phyloP scores from a whole-genome alignment of 2,888 invertebrate genomes.

The Limnephilus lunatus region DNA sequence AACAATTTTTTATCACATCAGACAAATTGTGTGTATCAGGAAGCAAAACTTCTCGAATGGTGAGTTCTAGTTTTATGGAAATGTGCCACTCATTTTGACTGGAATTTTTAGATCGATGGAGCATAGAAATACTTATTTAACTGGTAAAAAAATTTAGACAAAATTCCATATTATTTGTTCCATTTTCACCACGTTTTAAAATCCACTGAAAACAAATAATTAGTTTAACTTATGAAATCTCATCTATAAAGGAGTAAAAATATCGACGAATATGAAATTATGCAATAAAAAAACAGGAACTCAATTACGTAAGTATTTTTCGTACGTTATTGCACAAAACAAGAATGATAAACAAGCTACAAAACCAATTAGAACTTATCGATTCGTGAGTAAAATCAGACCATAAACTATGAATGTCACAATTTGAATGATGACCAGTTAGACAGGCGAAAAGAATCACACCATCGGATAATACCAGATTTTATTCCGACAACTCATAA shows the following conservation, averaged over 20 bases:
- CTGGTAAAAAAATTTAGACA: background rate
- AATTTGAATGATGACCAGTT: background rate
- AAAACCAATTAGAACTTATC: background rate
- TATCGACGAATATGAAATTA: background rate
- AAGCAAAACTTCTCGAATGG: background rate
- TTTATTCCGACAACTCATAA: background rate
- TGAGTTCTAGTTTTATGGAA: background rate
- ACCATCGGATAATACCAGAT: background rate
- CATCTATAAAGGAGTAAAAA: background rate
- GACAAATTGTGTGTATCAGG: background rate
- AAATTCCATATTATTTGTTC: background rate
- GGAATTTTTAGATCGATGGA: background rate
- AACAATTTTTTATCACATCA: background rate
- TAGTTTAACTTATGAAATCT: no score
- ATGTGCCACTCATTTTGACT: background rate
- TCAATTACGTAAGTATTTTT: background rate
- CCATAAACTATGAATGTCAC: background rate
- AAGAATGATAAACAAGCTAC: background rate
- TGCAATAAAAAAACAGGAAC: background rate
- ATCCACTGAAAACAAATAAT: no score
- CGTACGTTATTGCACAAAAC: no score
- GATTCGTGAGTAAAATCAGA: background rate
- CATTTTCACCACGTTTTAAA: no score
- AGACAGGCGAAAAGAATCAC: slow-evolving; percentile 8
- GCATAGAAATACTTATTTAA: background rate